phyloP scores from a whole-genome alignment of 1,140 invertebrate species.

The Drosophila triauraria region DNA sequence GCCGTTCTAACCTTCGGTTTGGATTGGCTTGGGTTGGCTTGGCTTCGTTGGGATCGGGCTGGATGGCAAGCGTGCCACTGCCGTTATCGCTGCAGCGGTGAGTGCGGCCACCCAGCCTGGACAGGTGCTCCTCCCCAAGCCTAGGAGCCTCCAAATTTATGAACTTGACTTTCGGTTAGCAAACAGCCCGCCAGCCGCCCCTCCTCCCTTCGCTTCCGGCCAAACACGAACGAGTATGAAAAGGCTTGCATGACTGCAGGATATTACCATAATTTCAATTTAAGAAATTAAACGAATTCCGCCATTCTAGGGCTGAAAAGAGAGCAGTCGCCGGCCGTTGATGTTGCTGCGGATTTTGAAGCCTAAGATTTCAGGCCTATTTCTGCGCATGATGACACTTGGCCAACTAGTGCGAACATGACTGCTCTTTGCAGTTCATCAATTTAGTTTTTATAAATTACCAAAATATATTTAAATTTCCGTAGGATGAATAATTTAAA shows the following conservation, averaged over 20 bases:
- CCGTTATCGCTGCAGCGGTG: constrained; percentile 33
- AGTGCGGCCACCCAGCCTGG: constrained; percentile 43
- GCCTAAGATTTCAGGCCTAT: neutral
- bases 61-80: constrained; percentile 42
- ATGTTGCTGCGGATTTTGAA: constrained; percentile 6
- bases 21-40: constrained; percentile 25
- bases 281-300: constrained; percentile 81
- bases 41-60: constrained; percentile 2
- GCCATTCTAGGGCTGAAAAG: constrained; percentile 50
- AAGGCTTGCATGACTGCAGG: constrained; percentile 78
- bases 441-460: too few species aligned
- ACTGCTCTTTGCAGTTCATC: too few species aligned
- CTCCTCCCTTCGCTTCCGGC: constrained; percentile 25
- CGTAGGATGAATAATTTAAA: too few species aligned
- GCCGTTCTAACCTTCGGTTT: constrained; percentile 44
- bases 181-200: constrained; percentile 18
- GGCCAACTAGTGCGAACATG: too few species aligned
- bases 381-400: neutral
- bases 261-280: constrained; percentile 84
- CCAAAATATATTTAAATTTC: too few species aligned
- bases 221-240: constrained; percentile 66
- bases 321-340: constrained; percentile 23
- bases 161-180: constrained; percentile 75
- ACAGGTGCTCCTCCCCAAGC: constrained; percentile 20
- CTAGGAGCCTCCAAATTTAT: constrained; percentile 67